phyloP scores from a whole-genome alignment of 2,888 invertebrate species.

The Bruchidius siliquastri region DNA sequence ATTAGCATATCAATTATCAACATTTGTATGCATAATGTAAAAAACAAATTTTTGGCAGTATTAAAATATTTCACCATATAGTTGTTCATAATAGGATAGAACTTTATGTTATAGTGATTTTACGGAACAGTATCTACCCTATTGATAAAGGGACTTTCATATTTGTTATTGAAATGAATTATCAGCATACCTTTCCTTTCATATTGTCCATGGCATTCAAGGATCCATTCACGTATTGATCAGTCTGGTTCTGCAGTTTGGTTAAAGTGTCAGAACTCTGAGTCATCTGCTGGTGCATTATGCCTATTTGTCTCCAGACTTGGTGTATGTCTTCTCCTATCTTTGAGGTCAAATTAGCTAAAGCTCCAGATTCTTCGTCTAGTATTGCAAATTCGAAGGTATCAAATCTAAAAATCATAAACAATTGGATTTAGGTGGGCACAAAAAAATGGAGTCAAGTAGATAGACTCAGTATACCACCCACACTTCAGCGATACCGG shows the following conservation, averaged over 20 bases:
- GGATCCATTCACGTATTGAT: slow-evolving; percentile 75
- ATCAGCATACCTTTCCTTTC: slow-evolving; percentile 60
- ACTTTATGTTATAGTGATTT: too few relatives aligned
- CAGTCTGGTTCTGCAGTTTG: slow-evolving; percentile 72
- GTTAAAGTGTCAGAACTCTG: slow-evolving; percentile 71
- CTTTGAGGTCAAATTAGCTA: slow-evolving; percentile 69
- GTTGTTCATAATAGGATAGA: too few relatives aligned
- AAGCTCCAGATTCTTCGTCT: slow-evolving; percentile 65
- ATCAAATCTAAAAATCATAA: slow-evolving; percentile 56
- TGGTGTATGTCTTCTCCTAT: slow-evolving; percentile 78
- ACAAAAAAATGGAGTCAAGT: too few relatives aligned
- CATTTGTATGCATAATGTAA: too few relatives aligned
- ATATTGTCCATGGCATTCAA: slow-evolving; percentile 71
- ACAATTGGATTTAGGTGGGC: too few relatives aligned
- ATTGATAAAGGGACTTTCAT: too few relatives aligned
- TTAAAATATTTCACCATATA: too few relatives aligned
- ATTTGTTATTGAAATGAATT: neutral
- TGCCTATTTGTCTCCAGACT: slow-evolving; percentile 87
- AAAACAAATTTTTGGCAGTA: too few relatives aligned
- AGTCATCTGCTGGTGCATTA: slow-evolving; percentile 79
- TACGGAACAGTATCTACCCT: too few relatives aligned
- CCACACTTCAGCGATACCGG: too few relatives aligned
- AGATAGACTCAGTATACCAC: too few relatives aligned
- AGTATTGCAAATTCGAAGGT: slow-evolving; percentile 65
- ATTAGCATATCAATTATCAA: too few relatives aligned